Percentiles rank a stretch among this genome's conserved stretches.
Conservation (phyloP, 1,140 invertebrate species). For the Lineus longissimus region DNA sequence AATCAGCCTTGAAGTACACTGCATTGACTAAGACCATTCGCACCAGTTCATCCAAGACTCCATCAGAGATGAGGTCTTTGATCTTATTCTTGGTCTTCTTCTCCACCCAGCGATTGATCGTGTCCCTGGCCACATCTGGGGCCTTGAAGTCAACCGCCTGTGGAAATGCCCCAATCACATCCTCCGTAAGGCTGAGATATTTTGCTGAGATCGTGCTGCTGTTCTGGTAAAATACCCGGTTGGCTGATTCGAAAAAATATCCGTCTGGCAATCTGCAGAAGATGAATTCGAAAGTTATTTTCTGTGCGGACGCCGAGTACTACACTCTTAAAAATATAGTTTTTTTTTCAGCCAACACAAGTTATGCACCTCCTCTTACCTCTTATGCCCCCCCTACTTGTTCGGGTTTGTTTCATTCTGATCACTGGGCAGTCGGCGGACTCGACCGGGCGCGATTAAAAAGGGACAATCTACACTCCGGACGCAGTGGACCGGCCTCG, state of each 20-base stretch:
- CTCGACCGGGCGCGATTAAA: no score
- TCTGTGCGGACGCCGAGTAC: no score
- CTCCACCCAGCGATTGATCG: slow-evolving; percentile 69
- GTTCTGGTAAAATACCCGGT: slow-evolving; percentile 14
- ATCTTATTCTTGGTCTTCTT: slow-evolving; percentile 66
- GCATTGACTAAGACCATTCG: slow-evolving; percentile 72
- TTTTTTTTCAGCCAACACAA: no score
- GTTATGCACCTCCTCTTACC: no score
- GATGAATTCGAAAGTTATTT: no score
- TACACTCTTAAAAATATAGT: no score
- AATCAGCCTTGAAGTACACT: slow-evolving; percentile 73
- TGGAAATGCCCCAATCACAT: no score
- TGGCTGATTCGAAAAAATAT: slow-evolving; percentile 15
- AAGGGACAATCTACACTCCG: no score
- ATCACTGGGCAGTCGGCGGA: no score
- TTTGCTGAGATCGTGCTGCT: slow-evolving; percentile 10
- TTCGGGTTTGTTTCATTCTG: no score
- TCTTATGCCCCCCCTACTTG: no score
- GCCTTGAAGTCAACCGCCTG: slow-evolving; percentile 32
- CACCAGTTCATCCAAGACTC: slow-evolving; percentile 56
- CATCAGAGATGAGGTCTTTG: slow-evolving; percentile 56
- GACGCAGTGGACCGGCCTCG: no score
- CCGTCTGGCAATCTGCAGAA: not conserved
- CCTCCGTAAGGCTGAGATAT: slow-evolving; percentile 9
- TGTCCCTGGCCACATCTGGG: slow-evolving; percentile 32